Evolutionary conservation across 2,888 invertebrate genomes (phyloP), one percentile per base, ranked within the genome.

Genomic region (Erannis defoliaria): DNA sequence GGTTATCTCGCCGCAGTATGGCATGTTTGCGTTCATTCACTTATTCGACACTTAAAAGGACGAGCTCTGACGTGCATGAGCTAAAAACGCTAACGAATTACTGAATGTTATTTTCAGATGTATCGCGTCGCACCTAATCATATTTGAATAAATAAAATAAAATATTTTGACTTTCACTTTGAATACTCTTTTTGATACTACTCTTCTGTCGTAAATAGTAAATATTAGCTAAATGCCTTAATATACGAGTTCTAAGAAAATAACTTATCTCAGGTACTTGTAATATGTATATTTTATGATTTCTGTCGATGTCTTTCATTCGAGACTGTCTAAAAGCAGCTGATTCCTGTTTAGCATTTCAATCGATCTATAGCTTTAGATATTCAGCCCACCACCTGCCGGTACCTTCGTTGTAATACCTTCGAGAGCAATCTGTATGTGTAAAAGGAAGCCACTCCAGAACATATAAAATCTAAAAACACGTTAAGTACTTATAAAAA

Each of bases 11-110:
- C 26, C 14, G 19, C 33, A 5, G 48, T 40, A 59, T 48, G 19
- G 54, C 18, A 31, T 33, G 42, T 60, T 48, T 54, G 42, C 18
- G 9, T 42, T 42, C 26, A 40, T 53, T 33, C 53, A 33, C 37
- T 42, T 37, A 48, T 60, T 55, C 35, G 26, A 26, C 46, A 48
- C 53, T 23, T 4, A 4, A 49, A 54, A 48, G 38, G 53, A 48
- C 18, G 42, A 45, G 29, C 19, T 19, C 42, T 35, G 43, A 42
- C 48, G 53, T 33, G 23, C 42, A 35, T 23, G 42, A 16, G 29
- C 42, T 57, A 29, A 23, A 26, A 40, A 59, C n/a, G 45, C 46
- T 38, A 50, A 31, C 31, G n/a, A 10, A 53, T 31, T 31, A 55
- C 23, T 33, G 6, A 53, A 19, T 29, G 21, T 33, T 43, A 42